Evolutionary conservation across 2,113 vertebrate species (phyloP), one percentile per base, ranked within the genome.

Genomic region (Polypterus bichir): DNA sequence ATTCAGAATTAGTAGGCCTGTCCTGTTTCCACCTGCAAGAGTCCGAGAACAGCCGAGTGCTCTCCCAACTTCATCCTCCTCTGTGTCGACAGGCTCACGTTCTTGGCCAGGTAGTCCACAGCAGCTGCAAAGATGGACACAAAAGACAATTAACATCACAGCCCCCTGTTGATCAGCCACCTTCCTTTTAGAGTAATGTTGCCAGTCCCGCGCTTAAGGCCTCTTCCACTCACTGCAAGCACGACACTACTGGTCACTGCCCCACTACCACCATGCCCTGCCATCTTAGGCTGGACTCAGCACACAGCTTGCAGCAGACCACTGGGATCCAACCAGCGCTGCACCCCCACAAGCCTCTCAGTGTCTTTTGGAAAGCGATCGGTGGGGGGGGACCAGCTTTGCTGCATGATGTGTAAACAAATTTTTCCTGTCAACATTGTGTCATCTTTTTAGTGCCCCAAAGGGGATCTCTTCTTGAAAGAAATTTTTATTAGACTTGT

Each of bases 91-190:
- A 99, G 83, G 78, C 96, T 95, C 72, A 99, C 95, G 27, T 97
- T 99, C 83, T 99, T 99, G 74, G 96, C 92, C 88, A 99, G 81
- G 76, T 99, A 99, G 80, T 99, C 96, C 44, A 98, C 96, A 44
- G 96, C 96, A 11, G 90, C 96, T 95, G 77, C n/a, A 44, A 46
- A 27, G 56, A 57, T 3, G 73, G 6, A 48, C 3, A 68, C 45
- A 59, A 46, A 65, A 57, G 52, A 51, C 27, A 27, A 27, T 27
- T 27, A 27, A 27, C 27, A 27, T 27, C 27, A 27, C 27, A 27
- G 2, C 27, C 27, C 27, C 27, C 27, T 27, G 27, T 27, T 27
- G 27, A 27, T 27, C 27, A 27, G 27, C 27, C 27, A 27, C 27
- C 27, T 27, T 27, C 27, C 27, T 27, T 27, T 27, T 2, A 27